Conservation (phyloP, 2,113 vertebrate species). For the Peromyscus polionotus region DNA sequence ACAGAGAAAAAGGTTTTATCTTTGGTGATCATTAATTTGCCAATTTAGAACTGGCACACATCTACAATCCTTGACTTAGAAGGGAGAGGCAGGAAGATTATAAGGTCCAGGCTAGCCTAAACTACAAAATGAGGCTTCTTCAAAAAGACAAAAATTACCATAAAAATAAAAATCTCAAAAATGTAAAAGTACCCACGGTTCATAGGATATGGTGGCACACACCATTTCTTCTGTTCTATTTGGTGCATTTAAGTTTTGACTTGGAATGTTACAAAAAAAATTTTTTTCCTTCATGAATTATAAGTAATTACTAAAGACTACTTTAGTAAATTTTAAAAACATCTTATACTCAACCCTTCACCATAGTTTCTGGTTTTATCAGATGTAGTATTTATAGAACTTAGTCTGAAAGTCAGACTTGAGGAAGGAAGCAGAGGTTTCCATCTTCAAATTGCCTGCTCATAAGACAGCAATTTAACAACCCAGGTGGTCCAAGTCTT, state of each 20-base stretch:
- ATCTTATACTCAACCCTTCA: constrained; percentile 43
- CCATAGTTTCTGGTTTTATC: constrained; percentile 78
- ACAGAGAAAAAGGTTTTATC: background rate
- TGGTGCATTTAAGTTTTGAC: background rate
- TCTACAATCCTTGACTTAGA: background rate
- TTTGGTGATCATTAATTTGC: background rate
- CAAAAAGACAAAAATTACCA: background rate
- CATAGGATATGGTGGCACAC: background rate
- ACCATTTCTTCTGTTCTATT: background rate
- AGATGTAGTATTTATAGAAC: constrained; percentile 48
- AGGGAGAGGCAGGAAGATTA: background rate
- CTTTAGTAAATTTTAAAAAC: constrained; percentile 74
- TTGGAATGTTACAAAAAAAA: constrained; percentile 8
- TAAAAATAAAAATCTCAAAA: background rate
- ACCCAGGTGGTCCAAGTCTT: constrained; percentile 20
- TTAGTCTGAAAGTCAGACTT: constrained; percentile 78
- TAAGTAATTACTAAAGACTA: constrained; percentile 7
- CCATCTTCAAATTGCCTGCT: constrained; percentile 51
- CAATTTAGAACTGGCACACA: background rate
- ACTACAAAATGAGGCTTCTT: background rate
- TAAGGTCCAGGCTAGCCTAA: background rate
- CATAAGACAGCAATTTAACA: background rate
- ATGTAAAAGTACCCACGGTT: background rate
- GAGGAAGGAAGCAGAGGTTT: constrained; percentile 38
- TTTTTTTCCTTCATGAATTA: background rate